phyloP scores from a whole-genome alignment of 2,888 invertebrate species.

The Erebia palarica region DNA sequence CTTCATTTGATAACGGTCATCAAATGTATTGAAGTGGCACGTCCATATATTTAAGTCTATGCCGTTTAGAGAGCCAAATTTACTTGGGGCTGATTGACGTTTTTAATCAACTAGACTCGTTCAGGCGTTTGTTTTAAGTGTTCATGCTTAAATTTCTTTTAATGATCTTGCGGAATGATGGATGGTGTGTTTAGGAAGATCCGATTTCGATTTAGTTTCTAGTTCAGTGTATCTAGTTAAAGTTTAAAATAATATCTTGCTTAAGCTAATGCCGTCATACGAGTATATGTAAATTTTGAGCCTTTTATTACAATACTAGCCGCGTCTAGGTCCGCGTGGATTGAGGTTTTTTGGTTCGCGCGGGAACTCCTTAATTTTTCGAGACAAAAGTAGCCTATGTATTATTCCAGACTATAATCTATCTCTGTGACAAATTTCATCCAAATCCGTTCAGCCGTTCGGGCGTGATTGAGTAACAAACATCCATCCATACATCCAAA shows the following conservation, averaged over 20 bases:
- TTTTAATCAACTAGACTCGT: conserved; percentile 70
- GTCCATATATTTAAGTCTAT: conserved; percentile 51
- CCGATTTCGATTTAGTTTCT: conserved; percentile 7
- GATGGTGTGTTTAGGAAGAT: conserved; percentile 9
- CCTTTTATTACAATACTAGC: too few species aligned
- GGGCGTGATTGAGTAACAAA: too few species aligned
- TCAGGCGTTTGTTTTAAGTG: conserved; percentile 48
- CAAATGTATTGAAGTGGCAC: conserved; percentile 30
- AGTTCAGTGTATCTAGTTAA: not conserved
- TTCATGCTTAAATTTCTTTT: conserved; percentile 38
- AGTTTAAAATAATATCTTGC: not conserved
- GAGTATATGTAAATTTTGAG: too few species aligned
- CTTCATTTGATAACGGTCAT: conserved; percentile 31
- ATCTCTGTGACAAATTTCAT: too few species aligned
- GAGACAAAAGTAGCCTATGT: too few species aligned
- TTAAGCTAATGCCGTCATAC: not conserved
- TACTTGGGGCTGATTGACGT: conserved; percentile 65
- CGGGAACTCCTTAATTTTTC: too few species aligned
- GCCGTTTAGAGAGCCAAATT: conserved; percentile 54
- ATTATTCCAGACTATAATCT: too few species aligned
- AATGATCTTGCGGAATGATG: conserved; percentile 28
- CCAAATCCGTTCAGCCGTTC: too few species aligned
- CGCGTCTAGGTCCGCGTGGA: too few species aligned
- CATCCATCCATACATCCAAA: too few species aligned
- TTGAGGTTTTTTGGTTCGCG: too few species aligned